Evolutionary conservation across 2,797 vertebrate species (phyloP), one percentile per base, ranked within the genome.

Genomic region (Galaxias olidus): DNA sequence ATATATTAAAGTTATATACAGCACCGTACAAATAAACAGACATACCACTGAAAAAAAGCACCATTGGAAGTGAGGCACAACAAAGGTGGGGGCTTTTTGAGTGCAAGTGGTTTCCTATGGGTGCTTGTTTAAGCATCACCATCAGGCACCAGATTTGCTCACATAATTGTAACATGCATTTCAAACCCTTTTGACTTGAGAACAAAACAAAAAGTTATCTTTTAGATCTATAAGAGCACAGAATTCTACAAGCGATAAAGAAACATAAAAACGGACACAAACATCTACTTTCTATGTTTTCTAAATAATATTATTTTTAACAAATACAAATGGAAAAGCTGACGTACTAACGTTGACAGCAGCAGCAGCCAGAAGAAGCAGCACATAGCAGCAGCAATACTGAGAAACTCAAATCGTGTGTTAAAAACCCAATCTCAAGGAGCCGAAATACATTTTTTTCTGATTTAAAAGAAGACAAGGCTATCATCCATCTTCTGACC

Each of bases 11-110:
- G 84, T 92, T 93, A 89, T 91, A 90, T 92, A 93, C 92, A 94
- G 90, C 90, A 94, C 93, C 90, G 84, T 92, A 93, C 87, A 93
- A 89, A 91, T 78, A 60, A 86, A 84, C 80, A 74, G 83, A 93
- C 87, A 88, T 89, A 93, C 86, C 86, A 92, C 90, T 91, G 89
- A 93, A 93, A 88, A 87, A 94, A 95, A 96, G 95, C 96, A 98
- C 95, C 94, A 90, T 95, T 94, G 89, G 91, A 92, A 95, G 93
- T 94, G 96, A 97, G 95, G 96, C 97, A 97, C 94, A 91, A 92
- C 90, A 78, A 92, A 94, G 92, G 91, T 92, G 90, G 93, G 92
- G 88, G 90, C 81, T 53, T 80, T 82, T 89, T 84, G 90, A 91
- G 90, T 90, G 90, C 84, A 90, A 92, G 91, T 92, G 90, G 88